These are phyloP conservation scores for Holothuria leucospilota DNA, from an alignment of 53 echinoderm and acorn worm genomes.

Conservation along the genomic window DNA sequence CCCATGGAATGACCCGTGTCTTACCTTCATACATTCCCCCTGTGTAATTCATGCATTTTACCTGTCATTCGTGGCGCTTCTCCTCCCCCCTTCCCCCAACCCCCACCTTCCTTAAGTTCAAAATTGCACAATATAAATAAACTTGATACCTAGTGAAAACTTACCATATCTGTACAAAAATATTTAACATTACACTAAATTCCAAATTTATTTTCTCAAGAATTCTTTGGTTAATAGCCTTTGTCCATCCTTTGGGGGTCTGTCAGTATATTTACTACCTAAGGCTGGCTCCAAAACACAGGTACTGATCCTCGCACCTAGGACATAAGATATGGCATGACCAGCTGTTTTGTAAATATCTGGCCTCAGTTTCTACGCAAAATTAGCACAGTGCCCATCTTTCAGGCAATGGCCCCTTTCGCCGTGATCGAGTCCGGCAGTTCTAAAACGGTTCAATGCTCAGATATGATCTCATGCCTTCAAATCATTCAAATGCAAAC, in stretches of 20 bases:
- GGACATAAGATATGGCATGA: slow-evolving; percentile 92
- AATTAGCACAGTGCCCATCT: slow-evolving; percentile 93
- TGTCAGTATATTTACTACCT: slow-evolving; percentile 99
- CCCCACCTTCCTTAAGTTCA: too few species aligned
- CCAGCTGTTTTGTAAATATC: slow-evolving; percentile 84
- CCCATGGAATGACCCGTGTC: too few species aligned
- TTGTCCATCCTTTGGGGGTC: slow-evolving; percentile 93
- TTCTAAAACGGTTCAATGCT: too few species aligned
- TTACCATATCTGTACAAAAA: neutral
- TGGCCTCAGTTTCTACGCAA: slow-evolving; percentile 99
- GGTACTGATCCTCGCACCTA: slow-evolving; percentile 98
- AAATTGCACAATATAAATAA: too few species aligned
- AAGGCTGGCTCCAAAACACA: slow-evolving; percentile 95
- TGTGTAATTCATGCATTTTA: too few species aligned
- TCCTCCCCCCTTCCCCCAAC: too few species aligned
- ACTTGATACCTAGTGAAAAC: too few species aligned
- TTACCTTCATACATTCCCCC: too few species aligned
- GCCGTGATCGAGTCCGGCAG: slow-evolving; percentile 91
- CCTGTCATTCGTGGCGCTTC: too few species aligned
- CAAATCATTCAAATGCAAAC: too few species aligned
- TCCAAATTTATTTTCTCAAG: neutral
- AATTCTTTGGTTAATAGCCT: slow-evolving; percentile 53
- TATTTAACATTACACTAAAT: neutral
- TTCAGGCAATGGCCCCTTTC: slow-evolving; percentile 91
- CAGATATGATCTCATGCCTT: too few species aligned